These are phyloP conservation scores for Aricia artaxerxes DNA, from an alignment of 2,888 invertebrate species.

Conservation along the genomic window DNA sequence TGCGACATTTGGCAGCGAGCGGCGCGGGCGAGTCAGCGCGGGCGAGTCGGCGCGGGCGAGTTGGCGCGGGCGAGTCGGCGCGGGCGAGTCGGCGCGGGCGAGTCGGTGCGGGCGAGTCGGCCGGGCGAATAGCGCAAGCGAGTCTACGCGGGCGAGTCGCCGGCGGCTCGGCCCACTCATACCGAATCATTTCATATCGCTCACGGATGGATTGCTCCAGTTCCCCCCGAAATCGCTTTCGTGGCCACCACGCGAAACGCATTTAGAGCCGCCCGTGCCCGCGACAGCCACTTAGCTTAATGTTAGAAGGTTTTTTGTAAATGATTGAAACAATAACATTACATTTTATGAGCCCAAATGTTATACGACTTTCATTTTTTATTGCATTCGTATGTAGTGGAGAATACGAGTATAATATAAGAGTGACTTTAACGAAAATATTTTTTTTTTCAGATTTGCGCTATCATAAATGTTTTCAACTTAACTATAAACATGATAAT, in stretches of 20 bases:
- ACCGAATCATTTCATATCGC: conserved; percentile 2
- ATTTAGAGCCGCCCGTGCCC: not conserved
- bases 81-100: not conserved
- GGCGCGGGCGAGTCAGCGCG: not conserved
- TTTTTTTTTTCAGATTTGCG: not conserved
- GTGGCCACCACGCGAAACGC: not conserved
- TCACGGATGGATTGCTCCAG: not conserved
- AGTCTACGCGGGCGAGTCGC: not conserved
- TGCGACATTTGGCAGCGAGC: conserved; percentile 21
- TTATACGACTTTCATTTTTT: not conserved
- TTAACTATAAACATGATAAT: not conserved
- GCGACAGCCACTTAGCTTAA: conserved; percentile 13
- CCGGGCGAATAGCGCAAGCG: not conserved
- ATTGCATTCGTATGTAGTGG: not conserved
- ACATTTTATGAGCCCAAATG: not conserved
- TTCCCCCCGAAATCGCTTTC: not conserved
- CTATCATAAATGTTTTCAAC: not conserved
- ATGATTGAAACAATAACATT: not conserved
- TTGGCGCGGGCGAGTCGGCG: not conserved
- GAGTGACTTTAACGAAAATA: not conserved
- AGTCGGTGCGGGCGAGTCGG: not conserved
- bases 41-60: not conserved
- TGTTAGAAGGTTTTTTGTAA: not conserved
- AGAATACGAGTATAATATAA: not conserved
- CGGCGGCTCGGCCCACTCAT: not conserved